phyloP scores from a whole-genome alignment of 1,140 invertebrate genomes.

The Penaeus japonicus region DNA sequence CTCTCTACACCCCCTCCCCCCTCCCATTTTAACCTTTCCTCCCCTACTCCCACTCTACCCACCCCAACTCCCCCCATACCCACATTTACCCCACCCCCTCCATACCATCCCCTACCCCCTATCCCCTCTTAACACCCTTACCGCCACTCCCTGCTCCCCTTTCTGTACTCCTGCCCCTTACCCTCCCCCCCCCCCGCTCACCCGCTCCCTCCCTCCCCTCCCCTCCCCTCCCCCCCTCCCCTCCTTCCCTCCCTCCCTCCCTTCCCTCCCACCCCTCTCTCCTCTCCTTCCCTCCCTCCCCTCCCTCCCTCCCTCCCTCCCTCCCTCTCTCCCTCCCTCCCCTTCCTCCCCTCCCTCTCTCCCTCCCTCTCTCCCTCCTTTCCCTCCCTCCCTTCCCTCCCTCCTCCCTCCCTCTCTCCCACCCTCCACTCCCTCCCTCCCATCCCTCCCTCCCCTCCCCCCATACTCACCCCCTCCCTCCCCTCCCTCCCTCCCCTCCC shows the following conservation, averaged over 20 bases:
- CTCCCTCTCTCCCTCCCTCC: background rate
- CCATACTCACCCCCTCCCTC: background rate
- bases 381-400: background rate
- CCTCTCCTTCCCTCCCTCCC: too few species aligned
- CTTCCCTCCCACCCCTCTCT: too few species aligned
- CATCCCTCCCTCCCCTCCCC: background rate
- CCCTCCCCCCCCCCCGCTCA: background rate
- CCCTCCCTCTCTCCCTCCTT: background rate
- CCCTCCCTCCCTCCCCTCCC: background rate
- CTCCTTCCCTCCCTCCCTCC: background rate
- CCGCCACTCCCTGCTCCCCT: background rate
- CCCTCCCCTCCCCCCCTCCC: background rate
- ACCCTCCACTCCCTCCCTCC: too few species aligned
- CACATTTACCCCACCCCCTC: background rate
- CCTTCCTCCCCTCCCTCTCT: background rate
- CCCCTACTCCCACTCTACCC: background rate
- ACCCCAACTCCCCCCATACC: background rate
- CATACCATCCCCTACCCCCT: background rate
- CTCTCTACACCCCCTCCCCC: too few species aligned
- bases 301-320: background rate
- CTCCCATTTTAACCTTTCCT: too few species aligned
- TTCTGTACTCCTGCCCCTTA: background rate
- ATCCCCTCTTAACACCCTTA: background rate
- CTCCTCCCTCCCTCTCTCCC: too few species aligned
- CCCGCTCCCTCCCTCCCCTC: too few species aligned